A percentile compares a stretch with the other conserved stretches of the same genome.
Conservation (phyloP, 92 coral and sea anemone species). For the Metridium senile region DNA sequence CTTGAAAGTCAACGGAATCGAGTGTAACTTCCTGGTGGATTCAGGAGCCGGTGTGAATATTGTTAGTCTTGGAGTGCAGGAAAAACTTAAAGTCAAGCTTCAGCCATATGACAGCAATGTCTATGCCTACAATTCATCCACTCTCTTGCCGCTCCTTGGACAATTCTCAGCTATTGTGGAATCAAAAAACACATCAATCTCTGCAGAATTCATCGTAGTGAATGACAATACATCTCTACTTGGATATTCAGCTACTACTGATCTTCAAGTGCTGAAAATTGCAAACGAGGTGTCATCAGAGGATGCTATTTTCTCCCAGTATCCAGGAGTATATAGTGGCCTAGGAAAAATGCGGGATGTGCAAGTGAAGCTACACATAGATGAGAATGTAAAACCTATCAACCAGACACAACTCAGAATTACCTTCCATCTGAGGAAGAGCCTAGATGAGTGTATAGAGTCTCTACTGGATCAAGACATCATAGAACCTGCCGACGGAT, state of each 20-base stretch:
- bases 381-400: constrained; percentile 50
- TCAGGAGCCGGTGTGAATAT: constrained; percentile 58
- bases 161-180: constrained; percentile 31
- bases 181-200: not conserved
- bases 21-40: constrained; percentile 35
- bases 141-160: constrained; percentile 29
- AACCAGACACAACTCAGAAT: constrained; percentile 51
- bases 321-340: constrained; percentile 44
- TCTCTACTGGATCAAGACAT: constrained; percentile 35
- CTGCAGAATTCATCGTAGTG: constrained; percentile 36
- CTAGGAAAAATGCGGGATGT: constrained; percentile 64
- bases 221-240: constrained; percentile 45
- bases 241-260: constrained; percentile 44
- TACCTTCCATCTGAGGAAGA: constrained; percentile 53
- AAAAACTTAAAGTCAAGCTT: constrained; percentile 10
- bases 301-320: constrained; percentile 14
- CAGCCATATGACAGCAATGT: constrained; percentile 26
- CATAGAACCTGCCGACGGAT: constrained; percentile 51
- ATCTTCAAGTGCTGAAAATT: constrained; percentile 34
- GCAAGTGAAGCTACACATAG: constrained; percentile 56
- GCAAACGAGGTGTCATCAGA: constrained; percentile 42
- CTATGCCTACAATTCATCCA: constrained; percentile 33
- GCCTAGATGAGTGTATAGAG: constrained; percentile 38
- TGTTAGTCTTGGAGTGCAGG: constrained; percentile 8
- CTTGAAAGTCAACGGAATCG: constrained; percentile 35